A percentile compares a stretch with the other conserved stretches of the same genome.
Evolutionary conservation across 1,140 invertebrate genomes (phyloP).

Genomic region (Pissodes strobi): DNA sequence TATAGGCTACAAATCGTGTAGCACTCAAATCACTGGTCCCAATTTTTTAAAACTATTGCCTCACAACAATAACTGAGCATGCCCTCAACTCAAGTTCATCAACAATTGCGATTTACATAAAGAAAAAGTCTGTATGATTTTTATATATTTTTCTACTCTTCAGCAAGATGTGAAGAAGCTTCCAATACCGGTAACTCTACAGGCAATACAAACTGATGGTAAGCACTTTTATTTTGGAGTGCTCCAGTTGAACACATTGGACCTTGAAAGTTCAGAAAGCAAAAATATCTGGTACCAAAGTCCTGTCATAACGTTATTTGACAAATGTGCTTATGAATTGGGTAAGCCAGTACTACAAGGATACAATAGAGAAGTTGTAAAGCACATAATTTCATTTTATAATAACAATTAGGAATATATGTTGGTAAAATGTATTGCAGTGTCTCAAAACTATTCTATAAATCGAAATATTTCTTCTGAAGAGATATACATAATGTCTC

Average conservation of each 20-base stretch:
- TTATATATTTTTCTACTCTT: slow-evolving; percentile 44
- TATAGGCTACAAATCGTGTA: too few relatives aligned
- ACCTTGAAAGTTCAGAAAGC: slow-evolving; percentile 65
- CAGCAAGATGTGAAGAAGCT: slow-evolving; percentile 67
- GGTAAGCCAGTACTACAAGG: slow-evolving; percentile 68
- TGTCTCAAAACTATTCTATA: too few relatives aligned
- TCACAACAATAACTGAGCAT: too few relatives aligned
- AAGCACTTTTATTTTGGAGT: slow-evolving; percentile 77
- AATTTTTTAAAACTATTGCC: too few relatives aligned
- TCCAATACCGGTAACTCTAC: slow-evolving; percentile 78
- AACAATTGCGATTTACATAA: too few relatives aligned
- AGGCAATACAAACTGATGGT: slow-evolving; percentile 79
- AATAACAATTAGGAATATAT: too few relatives aligned
- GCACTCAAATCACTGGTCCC: too few relatives aligned
- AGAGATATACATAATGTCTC: too few relatives aligned
- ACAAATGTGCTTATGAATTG: slow-evolving; percentile 64
- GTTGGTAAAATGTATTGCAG: too few relatives aligned
- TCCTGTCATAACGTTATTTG: slow-evolving; percentile 68
- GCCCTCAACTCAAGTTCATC: too few relatives aligned
- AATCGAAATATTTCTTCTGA: too few relatives aligned
- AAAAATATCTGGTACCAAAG: slow-evolving; percentile 83
- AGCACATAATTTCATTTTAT: slow-evolving; percentile 76
- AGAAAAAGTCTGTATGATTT: too few relatives aligned
- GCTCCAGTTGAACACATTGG: slow-evolving; percentile 84
- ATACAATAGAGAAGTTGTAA: slow-evolving; percentile 79